These are phyloP conservation scores for Podocnemis expansa DNA, from an alignment of 2,113 vertebrate species.

Conservation along the genomic window DNA sequence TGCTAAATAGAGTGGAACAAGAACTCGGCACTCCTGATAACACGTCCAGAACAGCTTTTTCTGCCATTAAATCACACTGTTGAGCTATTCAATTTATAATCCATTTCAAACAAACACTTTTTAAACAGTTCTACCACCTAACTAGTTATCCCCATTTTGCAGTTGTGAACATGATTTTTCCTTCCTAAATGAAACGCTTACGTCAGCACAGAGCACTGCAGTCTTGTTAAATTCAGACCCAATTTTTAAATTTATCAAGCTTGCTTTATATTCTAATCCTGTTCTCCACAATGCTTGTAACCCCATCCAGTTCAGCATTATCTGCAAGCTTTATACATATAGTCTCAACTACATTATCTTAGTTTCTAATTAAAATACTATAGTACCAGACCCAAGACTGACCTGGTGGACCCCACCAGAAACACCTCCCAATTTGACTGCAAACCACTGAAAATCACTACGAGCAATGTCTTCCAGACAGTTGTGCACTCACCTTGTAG, in stretches of 20 bases:
- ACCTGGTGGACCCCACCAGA: background rate
- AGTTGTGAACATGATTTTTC: background rate
- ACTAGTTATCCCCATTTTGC: background rate
- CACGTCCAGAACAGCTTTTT: background rate
- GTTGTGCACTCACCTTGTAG: background rate
- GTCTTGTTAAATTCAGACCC: background rate
- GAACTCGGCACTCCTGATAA: background rate
- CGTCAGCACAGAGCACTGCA: too few species aligned
- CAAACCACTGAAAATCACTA: background rate
- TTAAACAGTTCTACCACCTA: background rate
- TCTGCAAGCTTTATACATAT: background rate
- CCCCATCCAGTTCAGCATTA: background rate
- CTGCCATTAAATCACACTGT: background rate
- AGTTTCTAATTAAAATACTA: background rate
- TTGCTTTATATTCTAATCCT: background rate
- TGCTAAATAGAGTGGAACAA: background rate
- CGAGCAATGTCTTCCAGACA: background rate
- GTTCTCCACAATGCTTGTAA: background rate
- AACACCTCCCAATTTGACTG: background rate
- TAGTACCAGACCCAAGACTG: background rate
- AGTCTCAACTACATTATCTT: background rate
- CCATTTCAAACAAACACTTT: background rate
- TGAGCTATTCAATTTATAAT: background rate
- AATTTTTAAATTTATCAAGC: background rate
- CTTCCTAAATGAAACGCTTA: background rate